Percentiles rank a stretch among this genome's conserved stretches.
Evolutionary conservation across 2,113 vertebrate species (phyloP).

Genomic region (Nothocercus julius): DNA sequence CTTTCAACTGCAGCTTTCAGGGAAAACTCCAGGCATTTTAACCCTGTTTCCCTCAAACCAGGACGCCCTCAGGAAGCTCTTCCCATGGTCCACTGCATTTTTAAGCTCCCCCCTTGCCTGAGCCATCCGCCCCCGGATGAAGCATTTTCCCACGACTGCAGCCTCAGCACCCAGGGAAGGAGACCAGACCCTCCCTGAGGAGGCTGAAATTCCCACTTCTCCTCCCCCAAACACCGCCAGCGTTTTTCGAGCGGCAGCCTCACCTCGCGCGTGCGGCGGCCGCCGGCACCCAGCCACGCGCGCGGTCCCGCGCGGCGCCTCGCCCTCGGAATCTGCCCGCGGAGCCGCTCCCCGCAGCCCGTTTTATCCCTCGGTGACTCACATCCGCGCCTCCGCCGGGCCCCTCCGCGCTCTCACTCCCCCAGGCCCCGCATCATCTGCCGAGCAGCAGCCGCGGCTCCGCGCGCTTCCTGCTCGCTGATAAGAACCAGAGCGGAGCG

Average conservation of each 20-base stretch:
- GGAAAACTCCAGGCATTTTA: not conserved
- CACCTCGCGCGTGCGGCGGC: too few species aligned
- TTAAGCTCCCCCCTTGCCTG: too few species aligned
- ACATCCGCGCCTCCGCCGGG: not conserved
- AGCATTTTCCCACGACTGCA: too few species aligned
- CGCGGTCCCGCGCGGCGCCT: too few species aligned
- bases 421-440: fast-evolving
- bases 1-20: fast-evolving
- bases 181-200: not conserved
- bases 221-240: not conserved
- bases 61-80: fast-evolving
- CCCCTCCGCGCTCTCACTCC: not conserved
- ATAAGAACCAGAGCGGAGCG: not conserved
- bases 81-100: not conserved
- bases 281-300: too few species aligned
- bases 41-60: not conserved
- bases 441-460: fast-evolving
- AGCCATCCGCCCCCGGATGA: too few species aligned
- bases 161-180: too few species aligned
- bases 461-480: not conserved
- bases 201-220: not conserved
- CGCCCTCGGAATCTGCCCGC: too few species aligned
- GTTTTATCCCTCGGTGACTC: not conserved
- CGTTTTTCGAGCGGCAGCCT: not conserved
- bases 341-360: fast-evolving